Base-by-base conservation (phyloP, 2,113 vertebrate species). In the Phrynocephalus versicolor region DNA sequence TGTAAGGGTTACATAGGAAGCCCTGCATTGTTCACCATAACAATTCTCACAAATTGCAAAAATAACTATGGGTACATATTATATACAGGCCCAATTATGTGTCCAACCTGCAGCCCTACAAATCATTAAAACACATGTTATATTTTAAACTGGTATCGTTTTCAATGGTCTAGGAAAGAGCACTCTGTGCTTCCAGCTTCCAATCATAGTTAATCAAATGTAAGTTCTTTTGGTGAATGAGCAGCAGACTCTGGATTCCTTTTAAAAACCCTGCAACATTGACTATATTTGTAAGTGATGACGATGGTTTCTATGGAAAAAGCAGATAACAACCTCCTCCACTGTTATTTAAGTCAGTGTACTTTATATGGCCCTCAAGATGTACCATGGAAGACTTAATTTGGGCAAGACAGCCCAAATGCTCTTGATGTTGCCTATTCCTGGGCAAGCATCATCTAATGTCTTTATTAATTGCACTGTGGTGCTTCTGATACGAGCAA, bases 181-280 rank as follows among this genome's bases (percentile, higher is more conserved):
- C 2, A 0, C 37, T 45, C 86, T 88, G 82, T 75, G 83, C 82
- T 92, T 90, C 85, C 78, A 90, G 71, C 81, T 79, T 93, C 89
- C 70, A 93, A 89, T 94, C 88, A 89, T 30, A n/a, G 93, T 92
- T 93, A 92, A 94, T 94, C 94, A 95, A 92, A 82, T 82, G 62
- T 65, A 88, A 92, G 87, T 90, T 71, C 71, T 93, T 90, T 80
- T 86, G 83, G 65, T 83, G 88, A 88, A 90, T 90, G 84, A 92
- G 88, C 35, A 89, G 45, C 78, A 89, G 85, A 85, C 74, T 45
- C 89, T 86, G 83, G 81, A 79, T 92, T 87, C 90, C 93, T 94
- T 90, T 78, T 90, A 94, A 79, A 93, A 93, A 80, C 89, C 88
- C 30, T 81, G 86, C 83, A 90, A 83, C 90, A 87, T 70, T 90